Evolutionary conservation across 2,113 vertebrate genomes (phyloP).

Genomic region (Albula glossodonta): DNA sequence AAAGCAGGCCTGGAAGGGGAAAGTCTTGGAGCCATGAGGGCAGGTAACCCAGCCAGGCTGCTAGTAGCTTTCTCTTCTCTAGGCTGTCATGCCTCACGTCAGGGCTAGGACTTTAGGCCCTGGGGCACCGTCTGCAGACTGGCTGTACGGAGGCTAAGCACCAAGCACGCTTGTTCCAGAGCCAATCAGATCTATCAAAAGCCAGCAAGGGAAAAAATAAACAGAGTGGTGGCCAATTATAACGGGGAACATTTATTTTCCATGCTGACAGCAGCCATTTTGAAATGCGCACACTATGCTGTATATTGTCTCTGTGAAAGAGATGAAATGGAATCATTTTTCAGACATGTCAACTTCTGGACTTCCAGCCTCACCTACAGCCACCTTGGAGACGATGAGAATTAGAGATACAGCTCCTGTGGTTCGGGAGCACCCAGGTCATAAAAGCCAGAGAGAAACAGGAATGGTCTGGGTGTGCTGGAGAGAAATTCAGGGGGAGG

Average conservation of each 20-base stretch:
- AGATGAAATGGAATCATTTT: not conserved
- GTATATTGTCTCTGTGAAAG: not conserved
- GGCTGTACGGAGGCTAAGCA: not conserved
- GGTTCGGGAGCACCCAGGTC: not conserved
- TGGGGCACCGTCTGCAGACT: not conserved
- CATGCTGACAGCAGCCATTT: not conserved
- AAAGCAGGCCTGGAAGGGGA: not conserved
- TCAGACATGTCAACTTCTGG: not conserved
- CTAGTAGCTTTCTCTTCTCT: not conserved
- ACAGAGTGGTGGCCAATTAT: not conserved
- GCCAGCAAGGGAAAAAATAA: not conserved
- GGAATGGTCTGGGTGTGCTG: not conserved
- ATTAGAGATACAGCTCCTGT: not conserved
- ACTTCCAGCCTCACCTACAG: not conserved
- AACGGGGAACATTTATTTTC: not conserved
- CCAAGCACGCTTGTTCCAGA: not conserved
- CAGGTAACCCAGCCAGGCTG: not conserved
- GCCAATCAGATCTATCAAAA: not conserved
- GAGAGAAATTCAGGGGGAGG: not conserved
- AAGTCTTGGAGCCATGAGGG: not conserved
- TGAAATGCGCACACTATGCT: not conserved
- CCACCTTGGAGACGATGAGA: not conserved
- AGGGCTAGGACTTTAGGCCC: not conserved
- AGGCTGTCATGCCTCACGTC: not conserved
- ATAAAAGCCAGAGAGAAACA: constrained; percentile 1